Conservation (phyloP, 2,888 invertebrate species). For the Orthosia gracilis region DNA sequence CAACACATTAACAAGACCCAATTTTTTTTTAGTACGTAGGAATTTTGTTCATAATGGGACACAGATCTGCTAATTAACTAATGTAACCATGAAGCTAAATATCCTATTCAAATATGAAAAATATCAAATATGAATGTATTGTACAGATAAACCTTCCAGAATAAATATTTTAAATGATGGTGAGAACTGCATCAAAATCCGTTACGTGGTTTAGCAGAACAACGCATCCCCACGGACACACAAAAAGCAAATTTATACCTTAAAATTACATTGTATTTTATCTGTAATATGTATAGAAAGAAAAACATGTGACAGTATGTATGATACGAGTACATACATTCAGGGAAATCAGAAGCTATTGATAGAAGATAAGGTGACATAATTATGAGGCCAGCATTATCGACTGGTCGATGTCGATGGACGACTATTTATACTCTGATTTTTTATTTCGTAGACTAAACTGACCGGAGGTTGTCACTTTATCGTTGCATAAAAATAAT, state of each 20-base stretch:
- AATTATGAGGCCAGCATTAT: background rate
- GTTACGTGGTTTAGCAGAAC: background rate
- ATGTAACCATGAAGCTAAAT: background rate
- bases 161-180: background rate
- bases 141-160: background rate
- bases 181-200: background rate
- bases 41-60: no score
- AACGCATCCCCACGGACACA: background rate
- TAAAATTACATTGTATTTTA: no score
- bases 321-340: no score
- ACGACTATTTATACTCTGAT: constrained; percentile 1
- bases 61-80: background rate
- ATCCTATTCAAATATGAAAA: background rate
- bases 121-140: background rate
- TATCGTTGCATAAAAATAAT: no score
- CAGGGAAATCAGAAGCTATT: background rate
- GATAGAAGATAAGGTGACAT: background rate
- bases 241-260: background rate
- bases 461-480: no score
- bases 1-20: background rate
- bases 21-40: background rate
- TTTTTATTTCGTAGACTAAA: no score
- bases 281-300: no score
- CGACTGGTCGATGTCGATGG: background rate
- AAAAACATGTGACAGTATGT: no score